Conservation (phyloP, 2,888 invertebrate genomes). For the Lissocephala sabroskyi region DNA sequence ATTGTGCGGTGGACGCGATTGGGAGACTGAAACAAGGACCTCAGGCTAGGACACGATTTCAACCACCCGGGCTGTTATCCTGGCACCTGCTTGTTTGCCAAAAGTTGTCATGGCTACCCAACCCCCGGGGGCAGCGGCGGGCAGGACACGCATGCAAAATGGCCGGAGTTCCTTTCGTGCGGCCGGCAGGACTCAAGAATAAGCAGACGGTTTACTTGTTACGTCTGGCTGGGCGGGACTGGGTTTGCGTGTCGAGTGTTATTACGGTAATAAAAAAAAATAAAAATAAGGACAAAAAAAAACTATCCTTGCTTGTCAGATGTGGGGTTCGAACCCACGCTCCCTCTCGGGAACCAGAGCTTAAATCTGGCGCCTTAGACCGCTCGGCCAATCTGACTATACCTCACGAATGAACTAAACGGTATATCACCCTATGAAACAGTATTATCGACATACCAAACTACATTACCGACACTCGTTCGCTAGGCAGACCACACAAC, state of each 20-base stretch:
- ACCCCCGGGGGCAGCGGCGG: slow-evolving; percentile 25
- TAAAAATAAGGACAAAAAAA: slow-evolving; percentile 7
- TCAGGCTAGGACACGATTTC: slow-evolving; percentile 51
- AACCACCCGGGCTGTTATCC: slow-evolving; percentile 7
- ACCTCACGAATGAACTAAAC: too few relatives aligned
- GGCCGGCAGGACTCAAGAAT: too few relatives aligned
- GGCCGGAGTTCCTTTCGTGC: slow-evolving; percentile 1
- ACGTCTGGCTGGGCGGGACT: too few relatives aligned
- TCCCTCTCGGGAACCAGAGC: slow-evolving; percentile 84
- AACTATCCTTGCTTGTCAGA: slow-evolving; percentile 72
- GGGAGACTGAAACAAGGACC: too few relatives aligned
- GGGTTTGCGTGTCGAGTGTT: too few relatives aligned
- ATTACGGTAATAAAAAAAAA: slow-evolving; percentile 7
- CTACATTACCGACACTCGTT: too few relatives aligned
- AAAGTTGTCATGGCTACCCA: slow-evolving; percentile 67
- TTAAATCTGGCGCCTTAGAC: slow-evolving; percentile 87
- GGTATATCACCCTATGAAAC: too few relatives aligned
- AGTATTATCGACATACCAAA: too few relatives aligned
- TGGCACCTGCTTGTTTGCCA: slow-evolving; percentile 45
- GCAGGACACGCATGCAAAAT: slow-evolving; percentile 32
- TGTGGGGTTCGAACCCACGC: slow-evolving; percentile 88
- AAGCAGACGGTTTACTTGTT: too few relatives aligned
- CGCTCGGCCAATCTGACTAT: slow-evolving; percentile 81
- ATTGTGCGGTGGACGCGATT: slow-evolving; percentile 36
- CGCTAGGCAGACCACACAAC: too few relatives aligned